Percentiles rank a stretch among this genome's conserved stretches.
These are phyloP conservation scores for Gymnosoma rotundatum DNA, from an alignment of 2,888 invertebrate genomes.

Conservation along the genomic window DNA sequence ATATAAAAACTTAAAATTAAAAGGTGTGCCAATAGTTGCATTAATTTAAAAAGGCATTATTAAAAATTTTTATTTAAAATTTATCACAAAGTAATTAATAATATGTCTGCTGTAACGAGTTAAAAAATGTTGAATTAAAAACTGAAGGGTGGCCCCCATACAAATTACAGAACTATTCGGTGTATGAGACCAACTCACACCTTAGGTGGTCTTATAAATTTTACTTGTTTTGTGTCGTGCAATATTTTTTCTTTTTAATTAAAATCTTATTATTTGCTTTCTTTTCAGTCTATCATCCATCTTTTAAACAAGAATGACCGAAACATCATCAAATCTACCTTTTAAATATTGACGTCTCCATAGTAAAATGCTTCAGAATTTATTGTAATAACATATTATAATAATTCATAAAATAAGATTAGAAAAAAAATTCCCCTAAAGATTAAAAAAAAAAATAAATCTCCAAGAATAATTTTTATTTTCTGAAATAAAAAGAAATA, in stretches of 20 bases:
- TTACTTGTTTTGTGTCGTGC: neutral
- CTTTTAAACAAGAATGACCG: slow-evolving; percentile 19
- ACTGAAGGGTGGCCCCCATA: too few species aligned
- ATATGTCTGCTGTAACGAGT: too few species aligned
- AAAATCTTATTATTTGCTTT: slow-evolving; percentile 5
- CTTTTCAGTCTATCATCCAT: slow-evolving; percentile 57
- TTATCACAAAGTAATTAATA: too few species aligned
- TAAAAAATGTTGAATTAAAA: too few species aligned
- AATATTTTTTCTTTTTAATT: neutral
- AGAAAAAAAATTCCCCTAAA: slow-evolving; percentile 33
- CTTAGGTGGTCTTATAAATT: too few species aligned
- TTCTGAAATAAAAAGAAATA: slow-evolving; percentile 3
- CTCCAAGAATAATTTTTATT: slow-evolving; percentile 53
- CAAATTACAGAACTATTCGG: too few species aligned
- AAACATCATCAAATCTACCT: slow-evolving; percentile 25
- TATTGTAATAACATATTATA: neutral
- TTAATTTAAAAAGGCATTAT: too few species aligned
- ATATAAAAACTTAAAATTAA: too few species aligned
- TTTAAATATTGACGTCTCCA: slow-evolving; percentile 67
- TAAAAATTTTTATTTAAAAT: too few species aligned
- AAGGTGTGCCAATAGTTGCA: too few species aligned
- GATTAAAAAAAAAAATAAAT: slow-evolving; percentile 29
- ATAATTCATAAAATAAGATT: slow-evolving; percentile 31
- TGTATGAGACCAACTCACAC: too few species aligned
- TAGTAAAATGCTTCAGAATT: slow-evolving; percentile 63